Evolutionary conservation across 2,797 vertebrate species (phyloP).

Genomic region (Simalia tracyae): DNA sequence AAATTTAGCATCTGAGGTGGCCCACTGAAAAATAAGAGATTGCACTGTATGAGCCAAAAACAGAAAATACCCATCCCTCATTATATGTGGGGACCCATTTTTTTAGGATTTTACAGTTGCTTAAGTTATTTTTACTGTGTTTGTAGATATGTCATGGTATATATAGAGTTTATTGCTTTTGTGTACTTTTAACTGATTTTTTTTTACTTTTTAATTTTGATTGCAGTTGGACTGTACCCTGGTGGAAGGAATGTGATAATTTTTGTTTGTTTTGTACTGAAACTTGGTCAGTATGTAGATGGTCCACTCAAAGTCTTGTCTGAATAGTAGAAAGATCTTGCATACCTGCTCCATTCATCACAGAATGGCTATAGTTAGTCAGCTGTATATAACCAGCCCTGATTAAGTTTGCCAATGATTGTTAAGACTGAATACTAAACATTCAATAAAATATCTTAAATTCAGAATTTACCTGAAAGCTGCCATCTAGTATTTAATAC

Average conservation of each 20-base stretch:
- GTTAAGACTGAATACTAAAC: not conserved
- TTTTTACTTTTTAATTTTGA: not conserved
- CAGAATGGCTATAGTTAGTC: not conserved
- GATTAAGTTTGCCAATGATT: not conserved
- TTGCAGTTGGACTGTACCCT: not conserved
- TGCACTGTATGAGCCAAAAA: not conserved
- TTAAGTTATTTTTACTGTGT: not conserved
- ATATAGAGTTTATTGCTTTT: not conserved
- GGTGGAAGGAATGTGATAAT: not conserved
- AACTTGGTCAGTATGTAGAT: not conserved
- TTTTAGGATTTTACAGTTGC: not conserved
- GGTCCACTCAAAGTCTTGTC: not conserved
- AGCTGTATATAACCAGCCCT: not conserved
- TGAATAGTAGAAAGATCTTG: not conserved
- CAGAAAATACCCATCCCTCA: not conserved
- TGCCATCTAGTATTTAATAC: not conserved
- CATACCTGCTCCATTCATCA: not conserved
- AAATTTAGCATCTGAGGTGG: not conserved
- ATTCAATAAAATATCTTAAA: not conserved
- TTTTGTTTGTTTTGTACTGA: not conserved
- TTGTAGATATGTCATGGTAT: not conserved
- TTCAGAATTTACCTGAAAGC: constrained; percentile 12
- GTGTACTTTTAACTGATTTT: not conserved
- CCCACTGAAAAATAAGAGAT: not conserved
- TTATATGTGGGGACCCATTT: not conserved